Evolutionary conservation across 2,888 invertebrate species (phyloP).

Genomic region (Anodontia alba): DNA sequence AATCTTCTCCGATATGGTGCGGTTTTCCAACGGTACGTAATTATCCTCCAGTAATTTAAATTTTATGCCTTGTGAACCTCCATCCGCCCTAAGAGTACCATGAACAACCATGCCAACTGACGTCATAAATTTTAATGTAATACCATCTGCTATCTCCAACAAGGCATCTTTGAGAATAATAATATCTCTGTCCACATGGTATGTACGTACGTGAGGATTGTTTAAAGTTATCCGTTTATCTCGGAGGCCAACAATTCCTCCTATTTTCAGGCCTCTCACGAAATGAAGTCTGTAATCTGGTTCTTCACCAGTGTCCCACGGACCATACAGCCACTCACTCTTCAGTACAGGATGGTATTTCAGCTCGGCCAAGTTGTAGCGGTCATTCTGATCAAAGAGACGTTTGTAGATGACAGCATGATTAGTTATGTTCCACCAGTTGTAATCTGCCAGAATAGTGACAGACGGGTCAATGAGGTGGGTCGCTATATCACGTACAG

Average conservation of each 20-base stretch:
- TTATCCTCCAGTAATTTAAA: slow-evolving; percentile 71
- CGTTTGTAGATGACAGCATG: slow-evolving; percentile 70
- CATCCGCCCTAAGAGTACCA: slow-evolving; percentile 90
- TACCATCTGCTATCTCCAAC: slow-evolving; percentile 94
- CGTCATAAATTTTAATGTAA: slow-evolving; percentile 94
- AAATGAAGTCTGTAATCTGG: slow-evolving; percentile 90
- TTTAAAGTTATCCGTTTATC: slow-evolving; percentile 62
- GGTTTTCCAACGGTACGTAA: slow-evolving; percentile 71
- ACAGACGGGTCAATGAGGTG: slow-evolving; percentile 97
- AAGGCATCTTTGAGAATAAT: slow-evolving; percentile 97
- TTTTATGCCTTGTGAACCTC: slow-evolving; percentile 60
- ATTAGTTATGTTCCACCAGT: slow-evolving; percentile 91
- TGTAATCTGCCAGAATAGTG: slow-evolving; percentile 95
- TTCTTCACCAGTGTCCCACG: slow-evolving; percentile 92
- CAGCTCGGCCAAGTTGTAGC: slow-evolving; percentile 96
- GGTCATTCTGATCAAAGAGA: slow-evolving; percentile 82
- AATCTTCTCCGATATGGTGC: slow-evolving; percentile 87
- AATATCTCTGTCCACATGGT: slow-evolving; percentile 96
- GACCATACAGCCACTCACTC: slow-evolving; percentile 94
- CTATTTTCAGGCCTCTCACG: slow-evolving; percentile 74
- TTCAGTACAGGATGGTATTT: slow-evolving; percentile 95
- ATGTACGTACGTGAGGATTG: slow-evolving; percentile 84
- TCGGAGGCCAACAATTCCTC: slow-evolving; percentile 75
- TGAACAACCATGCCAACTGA: slow-evolving; percentile 96
- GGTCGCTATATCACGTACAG: slow-evolving; percentile 97